Evolutionary conservation across 2,797 vertebrate species (phyloP).

Genomic region (Brachyalestes nurse): DNA sequence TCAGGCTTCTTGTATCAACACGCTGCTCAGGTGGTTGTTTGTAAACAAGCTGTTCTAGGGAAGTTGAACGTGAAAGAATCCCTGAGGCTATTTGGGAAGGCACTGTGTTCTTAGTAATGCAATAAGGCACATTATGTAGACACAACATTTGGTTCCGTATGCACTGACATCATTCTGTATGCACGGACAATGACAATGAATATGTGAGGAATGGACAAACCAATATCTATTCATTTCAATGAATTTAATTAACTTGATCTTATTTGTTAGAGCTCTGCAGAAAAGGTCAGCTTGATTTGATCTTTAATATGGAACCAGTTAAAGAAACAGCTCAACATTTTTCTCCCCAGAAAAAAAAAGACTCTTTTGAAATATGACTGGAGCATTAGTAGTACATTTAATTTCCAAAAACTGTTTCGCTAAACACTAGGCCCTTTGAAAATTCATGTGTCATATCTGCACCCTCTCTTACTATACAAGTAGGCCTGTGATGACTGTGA

Average conservation of each 20-base stretch:
- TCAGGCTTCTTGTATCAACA: constrained; percentile 6
- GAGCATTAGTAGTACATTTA: no score
- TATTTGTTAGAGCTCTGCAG: no score
- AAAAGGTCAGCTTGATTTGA: no score
- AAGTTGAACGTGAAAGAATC: constrained; percentile 17
- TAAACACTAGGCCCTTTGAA: no score
- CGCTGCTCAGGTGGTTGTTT: background rate
- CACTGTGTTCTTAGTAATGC: background rate
- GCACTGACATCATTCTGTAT: background rate
- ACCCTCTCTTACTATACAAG: no score
- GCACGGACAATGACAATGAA: constrained; percentile 26
- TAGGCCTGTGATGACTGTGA: no score
- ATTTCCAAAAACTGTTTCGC: no score
- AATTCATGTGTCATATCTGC: no score
- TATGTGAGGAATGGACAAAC: constrained; percentile 40
- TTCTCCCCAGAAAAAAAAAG: no score
- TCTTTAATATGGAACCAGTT: no score
- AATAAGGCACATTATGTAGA: background rate
- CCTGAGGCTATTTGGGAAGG: background rate
- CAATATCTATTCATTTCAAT: constrained; percentile 5
- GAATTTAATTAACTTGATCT: background rate
- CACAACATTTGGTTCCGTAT: background rate
- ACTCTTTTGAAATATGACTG: no score
- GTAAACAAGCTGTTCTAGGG: constrained; percentile 17
- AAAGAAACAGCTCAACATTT: no score